phyloP scores from a whole-genome alignment of 2,797 vertebrate genomes.

The Pristis pectinata region DNA sequence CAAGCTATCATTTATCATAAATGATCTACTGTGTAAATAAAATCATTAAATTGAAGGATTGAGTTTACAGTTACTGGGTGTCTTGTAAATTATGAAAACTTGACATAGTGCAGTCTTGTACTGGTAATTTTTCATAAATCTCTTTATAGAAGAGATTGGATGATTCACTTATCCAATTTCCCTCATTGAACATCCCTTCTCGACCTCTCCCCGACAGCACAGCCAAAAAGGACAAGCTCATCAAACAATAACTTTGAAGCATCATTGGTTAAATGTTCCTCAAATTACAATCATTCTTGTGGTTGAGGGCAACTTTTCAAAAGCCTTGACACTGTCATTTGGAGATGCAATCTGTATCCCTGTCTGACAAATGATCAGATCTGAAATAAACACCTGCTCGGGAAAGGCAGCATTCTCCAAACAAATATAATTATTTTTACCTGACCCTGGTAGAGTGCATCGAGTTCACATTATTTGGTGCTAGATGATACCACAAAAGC shows the following conservation, averaged over 20 bases:
- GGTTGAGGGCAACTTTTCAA: not conserved
- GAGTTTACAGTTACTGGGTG: not conserved
- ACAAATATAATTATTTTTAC: constrained; percentile 29
- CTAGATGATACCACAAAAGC: not conserved
- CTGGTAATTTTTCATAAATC: not conserved
- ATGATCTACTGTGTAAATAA: not conserved
- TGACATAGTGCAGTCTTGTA: not conserved
- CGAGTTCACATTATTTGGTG: not conserved
- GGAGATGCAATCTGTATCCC: not conserved
- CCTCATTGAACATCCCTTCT: not conserved
- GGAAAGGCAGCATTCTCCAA: not conserved
- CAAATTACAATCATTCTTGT: not conserved
- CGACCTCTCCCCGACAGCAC: not conserved
- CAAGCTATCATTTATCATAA: not conserved
- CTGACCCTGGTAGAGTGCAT: not conserved
- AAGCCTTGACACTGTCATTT: not conserved
- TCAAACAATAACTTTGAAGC: not conserved
- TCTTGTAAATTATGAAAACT: not conserved
- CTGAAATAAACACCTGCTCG: not conserved
- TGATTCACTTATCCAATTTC: not conserved
- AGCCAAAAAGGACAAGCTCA: not conserved
- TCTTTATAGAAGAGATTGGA: not conserved
- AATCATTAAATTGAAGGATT: not conserved
- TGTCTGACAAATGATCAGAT: not conserved
- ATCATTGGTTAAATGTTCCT: not conserved